These are phyloP conservation scores for Pelmatolapia mariae DNA, from an alignment of 2,113 vertebrate species.

Conservation along the genomic window DNA sequence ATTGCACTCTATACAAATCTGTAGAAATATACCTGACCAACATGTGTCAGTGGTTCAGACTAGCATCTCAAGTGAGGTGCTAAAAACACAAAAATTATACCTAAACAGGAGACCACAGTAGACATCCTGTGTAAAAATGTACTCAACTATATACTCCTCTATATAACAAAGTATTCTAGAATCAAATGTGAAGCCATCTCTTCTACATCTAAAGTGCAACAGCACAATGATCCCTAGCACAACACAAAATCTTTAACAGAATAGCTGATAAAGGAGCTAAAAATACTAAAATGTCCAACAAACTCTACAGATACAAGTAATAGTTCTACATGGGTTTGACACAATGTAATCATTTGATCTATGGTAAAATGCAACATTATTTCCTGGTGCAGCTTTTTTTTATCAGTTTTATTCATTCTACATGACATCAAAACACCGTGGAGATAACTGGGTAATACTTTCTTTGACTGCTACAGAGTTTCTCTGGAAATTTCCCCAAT, in stretches of 20 bases:
- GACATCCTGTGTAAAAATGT: not conserved
- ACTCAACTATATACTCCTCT: not conserved
- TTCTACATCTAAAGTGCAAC: not conserved
- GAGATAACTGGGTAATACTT: not conserved
- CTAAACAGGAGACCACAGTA: not conserved
- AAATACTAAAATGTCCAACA: not conserved
- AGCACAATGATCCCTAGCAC: not conserved
- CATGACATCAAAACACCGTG: accelerated
- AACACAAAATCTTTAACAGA: not conserved
- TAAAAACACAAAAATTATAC: accelerated
- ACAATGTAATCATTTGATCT: not conserved
- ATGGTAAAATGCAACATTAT: not conserved
- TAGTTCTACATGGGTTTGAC: not conserved
- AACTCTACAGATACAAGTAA: not conserved
- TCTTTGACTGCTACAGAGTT: not conserved
- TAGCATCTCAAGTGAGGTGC: not conserved
- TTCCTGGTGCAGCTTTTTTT: not conserved
- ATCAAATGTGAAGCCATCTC: not conserved
- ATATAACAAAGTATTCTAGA: not conserved
- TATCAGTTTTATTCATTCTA: not conserved
- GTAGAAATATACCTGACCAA: not conserved
- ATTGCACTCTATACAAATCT: not conserved
- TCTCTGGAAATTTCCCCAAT: not conserved
- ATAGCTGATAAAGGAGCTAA: not conserved
- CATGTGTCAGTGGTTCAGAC: not conserved